A percentile compares a stretch with the other conserved stretches of the same genome.
phyloP scores from a whole-genome alignment of 2,888 invertebrate genomes.

The Agapostemon virescens region DNA sequence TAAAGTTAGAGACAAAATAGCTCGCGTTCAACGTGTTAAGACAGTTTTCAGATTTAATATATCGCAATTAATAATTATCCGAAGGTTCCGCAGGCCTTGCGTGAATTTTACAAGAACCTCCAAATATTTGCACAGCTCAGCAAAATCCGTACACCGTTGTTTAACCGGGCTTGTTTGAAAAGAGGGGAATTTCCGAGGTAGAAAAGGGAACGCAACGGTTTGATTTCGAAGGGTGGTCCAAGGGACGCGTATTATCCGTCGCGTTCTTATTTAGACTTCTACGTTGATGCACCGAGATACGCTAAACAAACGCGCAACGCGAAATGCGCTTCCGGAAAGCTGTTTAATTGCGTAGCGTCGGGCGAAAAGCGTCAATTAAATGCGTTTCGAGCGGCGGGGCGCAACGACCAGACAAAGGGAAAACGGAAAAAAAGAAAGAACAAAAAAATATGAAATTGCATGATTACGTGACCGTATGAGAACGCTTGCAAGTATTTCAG shows the following conservation, averaged over 20 bases:
- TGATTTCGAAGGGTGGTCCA: not conserved
- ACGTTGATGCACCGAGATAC: not conserved
- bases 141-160: not conserved
- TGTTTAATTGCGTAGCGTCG: slow-evolving; percentile 14
- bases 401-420: slow-evolving; percentile 5
- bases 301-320: not conserved
- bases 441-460: not conserved
- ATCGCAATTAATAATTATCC: no score
- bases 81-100: no score
- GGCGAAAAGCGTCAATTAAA: slow-evolving; percentile 17
- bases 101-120: no score
- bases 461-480: slow-evolving; percentile 10
- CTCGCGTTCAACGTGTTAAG: no score
- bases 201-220: not conserved
- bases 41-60: no score
- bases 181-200: not conserved
- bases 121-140: not conserved
- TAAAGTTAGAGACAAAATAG: no score
- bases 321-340: not conserved
- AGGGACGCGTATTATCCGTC: not conserved
- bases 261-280: not conserved
- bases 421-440: not conserved
- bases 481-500: not conserved
- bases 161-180: no score
- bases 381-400: not conserved